Evolutionary conservation across 2,888 invertebrate species (phyloP).

Genomic region (Agelastica alni): DNA sequence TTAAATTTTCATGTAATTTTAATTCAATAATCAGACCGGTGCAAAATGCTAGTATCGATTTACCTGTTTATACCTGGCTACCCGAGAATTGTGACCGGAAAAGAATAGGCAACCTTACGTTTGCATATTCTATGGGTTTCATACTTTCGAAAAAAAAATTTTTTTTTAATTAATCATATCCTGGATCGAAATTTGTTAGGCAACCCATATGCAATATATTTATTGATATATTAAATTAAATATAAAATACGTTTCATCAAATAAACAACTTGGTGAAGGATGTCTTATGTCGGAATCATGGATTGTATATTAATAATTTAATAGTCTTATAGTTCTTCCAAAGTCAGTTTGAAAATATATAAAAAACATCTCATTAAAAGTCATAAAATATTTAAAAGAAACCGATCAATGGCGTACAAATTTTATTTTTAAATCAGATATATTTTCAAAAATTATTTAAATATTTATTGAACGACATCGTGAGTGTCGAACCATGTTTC

Average conservation of each 20-base stretch:
- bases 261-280: constrained; percentile 1
- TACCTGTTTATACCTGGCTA: constrained; percentile 23
- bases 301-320: too few species aligned
- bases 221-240: constrained; percentile 12
- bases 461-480: too few species aligned
- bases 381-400: too few species aligned
- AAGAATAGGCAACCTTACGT: constrained; percentile 20
- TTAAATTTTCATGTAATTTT: not conserved
- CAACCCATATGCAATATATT: constrained; percentile 18
- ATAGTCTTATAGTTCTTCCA: too few species aligned
- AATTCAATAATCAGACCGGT: constrained; percentile 13
- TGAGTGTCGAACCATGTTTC: too few species aligned
- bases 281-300: too few species aligned
- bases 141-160: constrained; percentile 17
- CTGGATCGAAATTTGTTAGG: constrained; percentile 15
- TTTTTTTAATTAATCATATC: constrained; percentile 6
- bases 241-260: constrained; percentile 10
- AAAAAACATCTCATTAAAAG: too few species aligned
- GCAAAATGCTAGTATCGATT: constrained; percentile 10
- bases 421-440: too few species aligned
- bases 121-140: constrained; percentile 20
- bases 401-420: too few species aligned
- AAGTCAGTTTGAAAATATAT: too few species aligned
- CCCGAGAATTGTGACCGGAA: constrained; percentile 15
- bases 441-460: too few species aligned